These are phyloP conservation scores for Formica selysi DNA, from an alignment of 1,140 invertebrate species.

Conservation along the genomic window DNA sequence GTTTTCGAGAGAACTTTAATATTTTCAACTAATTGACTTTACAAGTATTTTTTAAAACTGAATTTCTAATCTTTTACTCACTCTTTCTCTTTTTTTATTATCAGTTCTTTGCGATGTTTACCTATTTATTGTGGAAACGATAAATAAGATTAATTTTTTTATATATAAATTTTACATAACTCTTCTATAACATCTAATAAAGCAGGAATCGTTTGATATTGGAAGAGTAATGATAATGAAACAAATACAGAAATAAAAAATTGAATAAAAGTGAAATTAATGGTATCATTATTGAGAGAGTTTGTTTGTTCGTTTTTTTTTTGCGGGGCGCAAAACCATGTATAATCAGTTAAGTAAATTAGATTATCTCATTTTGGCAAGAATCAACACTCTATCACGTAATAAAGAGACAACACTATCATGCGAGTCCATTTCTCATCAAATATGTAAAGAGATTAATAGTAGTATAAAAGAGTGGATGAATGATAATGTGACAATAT, in stretches of 20 bases:
- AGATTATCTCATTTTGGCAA: background rate
- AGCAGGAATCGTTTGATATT: background rate
- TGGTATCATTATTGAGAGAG: background rate
- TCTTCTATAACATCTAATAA: too few relatives aligned
- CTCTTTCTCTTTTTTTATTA: too few relatives aligned
- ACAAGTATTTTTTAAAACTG: too few relatives aligned
- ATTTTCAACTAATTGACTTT: too few relatives aligned
- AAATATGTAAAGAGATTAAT: conserved; percentile 11
- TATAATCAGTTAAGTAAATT: background rate
- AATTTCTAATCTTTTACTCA: too few relatives aligned
- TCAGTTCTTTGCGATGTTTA: too few relatives aligned
- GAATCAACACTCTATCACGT: background rate
- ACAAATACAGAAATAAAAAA: background rate
- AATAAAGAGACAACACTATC: background rate
- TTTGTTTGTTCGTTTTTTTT: background rate
- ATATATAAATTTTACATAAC: too few relatives aligned
- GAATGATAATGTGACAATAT: background rate
- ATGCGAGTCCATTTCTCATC: background rate
- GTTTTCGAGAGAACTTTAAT: too few relatives aligned
- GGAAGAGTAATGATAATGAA: background rate
- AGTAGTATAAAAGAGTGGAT: background rate
- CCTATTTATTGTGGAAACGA: too few relatives aligned
- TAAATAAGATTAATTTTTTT: too few relatives aligned
- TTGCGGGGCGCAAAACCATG: too few relatives aligned
- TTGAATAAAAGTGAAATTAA: background rate